Evolutionary conservation across 2,797 vertebrate species (phyloP), one percentile per base, ranked within the genome.

Genomic region (Melanotaenia parkinsoni): DNA sequence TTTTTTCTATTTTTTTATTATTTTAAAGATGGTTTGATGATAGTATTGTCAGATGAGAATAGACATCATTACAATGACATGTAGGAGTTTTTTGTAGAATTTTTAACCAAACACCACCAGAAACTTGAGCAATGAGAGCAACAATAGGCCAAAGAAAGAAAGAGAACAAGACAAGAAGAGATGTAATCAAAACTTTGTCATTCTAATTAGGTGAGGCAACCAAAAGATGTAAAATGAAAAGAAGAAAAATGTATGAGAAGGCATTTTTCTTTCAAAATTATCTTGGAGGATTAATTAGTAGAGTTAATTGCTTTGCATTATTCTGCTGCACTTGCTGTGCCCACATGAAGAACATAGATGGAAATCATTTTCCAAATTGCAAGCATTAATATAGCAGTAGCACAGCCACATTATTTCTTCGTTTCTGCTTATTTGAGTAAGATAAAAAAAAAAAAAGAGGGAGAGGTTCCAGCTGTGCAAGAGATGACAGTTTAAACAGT

Each of bases 261-360:
- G 16, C 76, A 75, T 73, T 72, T 8, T 54, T 70, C 22, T 67
- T 77, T 83, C 65, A 67, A 22, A 75, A 68, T 77, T 70, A 81
- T 87, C 83, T 63, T 14, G 9, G 63, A 38, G 72, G 80, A 79
- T 77, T 90, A 83, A 88, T 86, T 74, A 76, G 74, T 59, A 4
- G 62, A 80, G 70, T 68, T 90, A 89, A 90, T 89, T 80, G 70
- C 50, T 45, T 30, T 9, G 47, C 33, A 50, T 40, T 53, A 47
- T 66, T 74, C 67, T 32, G 30, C 62, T 50, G 50, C 51, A 38
- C 57, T 73, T 45, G 45, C 47, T 76, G 50, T 56, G 54, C 16
- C 37, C 35, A 3, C 11, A 5, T 61, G 30, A 24, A 32, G 38
- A 57, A 13, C 37, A 61, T 26, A 77, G 79, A 88, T 68, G 70